Base-by-base conservation (phyloP, 2,888 invertebrate genomes). In the Caenorhabditis sulstoni region DNA sequence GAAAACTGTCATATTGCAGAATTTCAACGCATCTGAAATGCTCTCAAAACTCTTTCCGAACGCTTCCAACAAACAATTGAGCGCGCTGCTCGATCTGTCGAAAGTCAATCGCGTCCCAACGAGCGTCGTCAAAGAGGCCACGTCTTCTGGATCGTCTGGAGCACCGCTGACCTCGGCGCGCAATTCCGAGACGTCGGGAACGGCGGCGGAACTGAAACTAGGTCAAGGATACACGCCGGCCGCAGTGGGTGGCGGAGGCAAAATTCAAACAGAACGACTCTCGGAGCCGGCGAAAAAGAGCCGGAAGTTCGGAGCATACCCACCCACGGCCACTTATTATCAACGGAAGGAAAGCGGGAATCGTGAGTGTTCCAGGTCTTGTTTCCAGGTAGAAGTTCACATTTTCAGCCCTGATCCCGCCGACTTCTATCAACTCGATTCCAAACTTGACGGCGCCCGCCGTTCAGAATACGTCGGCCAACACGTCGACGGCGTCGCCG, bases 331-430 rank as follows among this genome's bases (percentile, higher is more conserved):
- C 0, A 59, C 71, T 8, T 82, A 74, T 62, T 83, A 82, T 68
- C 83, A 85, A 53, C 62, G 82, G 44, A 85, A 84, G 49, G 82
- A 83, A 14, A 81, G 81, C 39, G 58, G 49, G 9, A 65, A 67
- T 49, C 8, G 81, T 81, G 37, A 64, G 64, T 67, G n/a, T n/a
- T n/a, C n/a, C n/a, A n/a, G n/a, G n/a, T n/a, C n/a, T n/a, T n/a
- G n/a, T n/a, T n/a, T n/a, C 14, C 37, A 35, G 14, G 23, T 23
- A 7, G 11, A 1, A 5, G 3, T 29, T 45, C 8, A 1, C 7
- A n/a, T 5, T 29, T 64, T 61, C 41, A 76, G 76, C 59, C 37
- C 11, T 68, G 14, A 20, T 68, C 39, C 67, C 57, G 0, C 45
- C 73, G 7, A 50, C 70, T 16, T 65, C 57, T 9, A 16, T 66